These are phyloP conservation scores for Clanis bilineata DNA, from an alignment of 2,888 invertebrate species.

Conservation along the genomic window DNA sequence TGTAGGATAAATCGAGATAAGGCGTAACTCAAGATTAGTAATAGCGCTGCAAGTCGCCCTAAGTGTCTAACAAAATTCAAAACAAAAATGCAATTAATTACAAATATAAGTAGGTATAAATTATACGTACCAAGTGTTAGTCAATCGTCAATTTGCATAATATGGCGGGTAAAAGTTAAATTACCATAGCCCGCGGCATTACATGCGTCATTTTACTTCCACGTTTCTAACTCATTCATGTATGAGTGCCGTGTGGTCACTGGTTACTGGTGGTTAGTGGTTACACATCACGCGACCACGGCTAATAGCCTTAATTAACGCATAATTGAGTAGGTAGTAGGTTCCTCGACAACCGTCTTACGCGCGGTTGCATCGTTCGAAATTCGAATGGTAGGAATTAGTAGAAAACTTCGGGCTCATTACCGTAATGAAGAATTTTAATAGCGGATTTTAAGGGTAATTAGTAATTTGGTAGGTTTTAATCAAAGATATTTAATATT, in stretches of 20 bases:
- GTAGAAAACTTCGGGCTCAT: background rate
- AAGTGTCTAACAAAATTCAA: too few species aligned
- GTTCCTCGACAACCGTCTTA: background rate
- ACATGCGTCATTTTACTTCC: conserved; percentile 17
- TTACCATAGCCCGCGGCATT: background rate
- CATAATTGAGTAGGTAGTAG: conserved; percentile 16
- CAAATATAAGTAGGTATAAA: too few species aligned
- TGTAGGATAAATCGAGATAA: too few species aligned
- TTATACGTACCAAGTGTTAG: too few species aligned
- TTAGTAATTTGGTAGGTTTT: background rate
- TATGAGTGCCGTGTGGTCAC: background rate
- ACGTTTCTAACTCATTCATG: conserved; percentile 12
- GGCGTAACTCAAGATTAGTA: too few species aligned
- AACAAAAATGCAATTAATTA: too few species aligned
- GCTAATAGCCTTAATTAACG: conserved; percentile 18
- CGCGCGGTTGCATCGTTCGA: background rate
- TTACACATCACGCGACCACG: conserved; percentile 14
- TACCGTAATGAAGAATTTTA: background rate
- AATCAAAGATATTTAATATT: too few species aligned
- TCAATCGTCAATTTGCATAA: background rate
- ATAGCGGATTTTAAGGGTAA: background rate
- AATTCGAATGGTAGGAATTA: background rate
- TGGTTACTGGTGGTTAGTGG: background rate
- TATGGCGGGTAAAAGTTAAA: background rate
- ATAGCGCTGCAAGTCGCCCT: too few species aligned